Base-by-base conservation (phyloP, 2,888 invertebrate genomes). In the Chloroclystis v-ata region DNA sequence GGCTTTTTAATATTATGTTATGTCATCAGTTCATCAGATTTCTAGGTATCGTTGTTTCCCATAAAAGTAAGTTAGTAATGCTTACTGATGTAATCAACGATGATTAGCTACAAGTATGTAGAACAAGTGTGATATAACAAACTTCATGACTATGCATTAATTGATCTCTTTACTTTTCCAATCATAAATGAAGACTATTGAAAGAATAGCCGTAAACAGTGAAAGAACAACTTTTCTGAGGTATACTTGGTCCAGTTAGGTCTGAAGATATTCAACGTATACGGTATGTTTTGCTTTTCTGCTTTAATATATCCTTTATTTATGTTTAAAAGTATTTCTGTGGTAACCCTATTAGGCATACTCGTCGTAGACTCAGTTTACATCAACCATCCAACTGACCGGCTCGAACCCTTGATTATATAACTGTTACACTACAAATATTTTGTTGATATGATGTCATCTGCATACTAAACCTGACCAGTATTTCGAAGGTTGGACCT, bases 351-450 rank as follows among this genome's bases (percentile, higher is more conserved):
- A 50, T 1, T 24, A n/a, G n/a, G n/a, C n/a, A n/a, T n/a, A n/a
- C n/a, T n/a, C 20, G 20, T 20, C 2, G 20, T 6, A 33, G 11
- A 35, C 43, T 25, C 20, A 26, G 37, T 56, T 52, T 53, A 28
- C 48, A 48, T 40, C 41, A 49, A 40, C 44, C 41, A 58, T 44
- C 68, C 69, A 60, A 73, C 67, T 74, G 69, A 72, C 75, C 74
- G 60, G 52, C 61, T 57, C 10, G 69, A n/a, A n/a, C 78, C 77
- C 74, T 77, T 67, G 47, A 40, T 76, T 72, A 70, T 64, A 63
- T 72, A 72, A 72, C 64, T 52, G 56, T 56, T 56, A 62, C 45
- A 58, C 49, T 60, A 57, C 54, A 60, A n/a, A 61, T 52, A 63
- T 47, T 59, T 61, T 52, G 43, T 49, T 35, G 26, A 20, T 13